Conservation (phyloP, 1,140 invertebrate genomes). For the Berghia stephanieae region DNA sequence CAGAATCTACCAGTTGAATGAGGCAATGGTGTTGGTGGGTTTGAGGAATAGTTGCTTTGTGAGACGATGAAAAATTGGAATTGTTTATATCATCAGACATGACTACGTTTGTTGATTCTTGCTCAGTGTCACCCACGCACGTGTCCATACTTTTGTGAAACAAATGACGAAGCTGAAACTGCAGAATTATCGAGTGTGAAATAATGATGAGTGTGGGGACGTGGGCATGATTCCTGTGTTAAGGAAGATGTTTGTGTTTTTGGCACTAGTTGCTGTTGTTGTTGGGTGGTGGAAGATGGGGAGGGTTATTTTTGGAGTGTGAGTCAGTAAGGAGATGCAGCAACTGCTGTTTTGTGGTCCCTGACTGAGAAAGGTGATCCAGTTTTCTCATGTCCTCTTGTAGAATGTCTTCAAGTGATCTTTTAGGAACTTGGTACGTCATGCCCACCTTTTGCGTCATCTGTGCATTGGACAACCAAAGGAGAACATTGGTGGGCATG, state of each 20-base stretch:
- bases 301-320: conserved; percentile 12
- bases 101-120: no score
- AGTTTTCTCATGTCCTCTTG: conserved; percentile 37
- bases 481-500: conserved; percentile 16
- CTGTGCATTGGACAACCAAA: conserved; percentile 41
- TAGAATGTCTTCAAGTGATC: conserved; percentile 31
- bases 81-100: no score
- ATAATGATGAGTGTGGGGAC: neutral
- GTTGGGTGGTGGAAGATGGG: neutral
- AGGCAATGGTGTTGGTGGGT: neutral
- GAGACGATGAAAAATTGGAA: neutral
- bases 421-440: conserved; percentile 37
- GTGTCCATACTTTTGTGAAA: no score
- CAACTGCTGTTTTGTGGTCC: conserved; percentile 42
- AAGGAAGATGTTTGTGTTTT: no score
- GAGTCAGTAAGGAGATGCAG: conserved; percentile 34
- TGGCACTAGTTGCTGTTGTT: neutral
- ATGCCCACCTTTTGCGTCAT: conserved; percentile 37
- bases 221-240: neutral
- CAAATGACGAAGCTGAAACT: neutral
- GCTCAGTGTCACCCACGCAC: no score
- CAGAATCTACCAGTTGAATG: neutral
- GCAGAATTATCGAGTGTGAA: neutral
- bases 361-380: conserved; percentile 38
- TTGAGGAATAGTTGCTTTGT: neutral